Conservation (phyloP, 2,797 vertebrate species). For the Synaphobranchus kaupii region DNA sequence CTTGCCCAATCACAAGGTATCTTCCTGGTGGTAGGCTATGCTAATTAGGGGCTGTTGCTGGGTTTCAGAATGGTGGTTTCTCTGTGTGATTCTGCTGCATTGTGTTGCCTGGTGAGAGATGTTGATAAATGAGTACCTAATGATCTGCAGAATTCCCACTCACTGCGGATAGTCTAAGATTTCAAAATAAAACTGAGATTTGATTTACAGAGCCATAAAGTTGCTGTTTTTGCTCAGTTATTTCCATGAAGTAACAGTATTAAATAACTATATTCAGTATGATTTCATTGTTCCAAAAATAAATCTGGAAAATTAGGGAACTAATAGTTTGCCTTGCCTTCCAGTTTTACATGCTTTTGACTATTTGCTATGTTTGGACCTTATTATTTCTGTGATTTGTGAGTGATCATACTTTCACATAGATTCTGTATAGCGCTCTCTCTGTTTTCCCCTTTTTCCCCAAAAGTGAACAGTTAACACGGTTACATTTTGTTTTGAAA, state of each 20-base stretch:
- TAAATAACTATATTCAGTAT: neutral
- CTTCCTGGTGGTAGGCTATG: conserved; percentile 95
- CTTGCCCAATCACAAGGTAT: conserved; percentile 89
- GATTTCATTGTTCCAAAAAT: neutral
- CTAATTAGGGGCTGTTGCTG: conserved; percentile 99
- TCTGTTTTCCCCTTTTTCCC: neutral
- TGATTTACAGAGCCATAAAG: conserved; percentile 61
- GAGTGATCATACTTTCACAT: neutral
- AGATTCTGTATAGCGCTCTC: neutral
- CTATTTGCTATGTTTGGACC: neutral
- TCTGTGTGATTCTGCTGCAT: conserved; percentile 88
- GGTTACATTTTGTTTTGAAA: neutral
- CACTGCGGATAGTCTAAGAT: conserved; percentile 72
- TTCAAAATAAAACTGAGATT: conserved; percentile 62
- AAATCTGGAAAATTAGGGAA: neutral
- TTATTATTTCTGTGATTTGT: neutral
- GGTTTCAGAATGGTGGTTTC: conserved; percentile 89
- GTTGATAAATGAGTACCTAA: conserved; percentile 93
- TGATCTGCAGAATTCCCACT: conserved; percentile 82
- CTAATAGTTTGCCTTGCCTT: neutral
- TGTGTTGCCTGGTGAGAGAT: conserved; percentile 96
- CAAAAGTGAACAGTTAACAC: neutral
- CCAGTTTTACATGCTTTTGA: neutral
- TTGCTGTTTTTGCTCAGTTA: conserved; percentile 40
- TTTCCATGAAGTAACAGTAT: conserved; percentile 3